Evolutionary conservation across 2,113 vertebrate species (phyloP), one percentile per base, ranked within the genome.

Genomic region (Pseudopodoces humilis): DNA sequence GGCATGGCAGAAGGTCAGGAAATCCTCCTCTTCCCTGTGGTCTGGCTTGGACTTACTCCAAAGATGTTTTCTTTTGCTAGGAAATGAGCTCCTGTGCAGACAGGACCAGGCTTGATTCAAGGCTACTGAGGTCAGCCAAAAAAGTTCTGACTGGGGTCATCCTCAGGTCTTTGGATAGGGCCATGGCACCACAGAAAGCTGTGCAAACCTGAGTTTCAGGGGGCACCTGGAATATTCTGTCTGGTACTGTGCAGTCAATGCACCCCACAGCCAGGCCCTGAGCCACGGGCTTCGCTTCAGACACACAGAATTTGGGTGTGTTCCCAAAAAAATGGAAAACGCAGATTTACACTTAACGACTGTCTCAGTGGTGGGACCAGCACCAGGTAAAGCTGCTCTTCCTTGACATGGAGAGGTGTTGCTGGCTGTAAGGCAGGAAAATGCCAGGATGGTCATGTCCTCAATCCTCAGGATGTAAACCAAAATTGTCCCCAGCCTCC

Each of bases 171-270:
- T 75, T 53, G 78, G 19, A 37, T 13, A 47, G 12, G 44, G 43
- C 47, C 9, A 2, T 2, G 25, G 59, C 50, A 60, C n/a, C 78
- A 35, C 19, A 43, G 77, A 47, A 49, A 75, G 22, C 10, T 50
- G 41, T 11, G 56, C 4, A 78, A 63, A 82, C 10, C n/a, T 43
- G 67, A 22, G 28, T 80, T 79, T 72, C 24, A 23, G 35, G 27
- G 9, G 16, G 1, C 6, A 3, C 7, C 0, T 1, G 55, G 59
- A 33, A 33, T 18, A 46, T 21, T 31, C 46, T 14, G 0, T 1
- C 2, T 0, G 20, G 28, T 15, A 3, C 15, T 62, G 74, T 24
- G 49, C 16, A 72, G 71, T 11, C 65, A 67, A 0, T 9, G 49
- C 27, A 47, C 25, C 62, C 19, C 16, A 7, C 1, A 23, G n/a